A percentile compares a stretch with the other conserved stretches of the same genome.
phyloP scores from a whole-genome alignment of 2,888 invertebrate species.

The Lasioglossum marginatum region DNA sequence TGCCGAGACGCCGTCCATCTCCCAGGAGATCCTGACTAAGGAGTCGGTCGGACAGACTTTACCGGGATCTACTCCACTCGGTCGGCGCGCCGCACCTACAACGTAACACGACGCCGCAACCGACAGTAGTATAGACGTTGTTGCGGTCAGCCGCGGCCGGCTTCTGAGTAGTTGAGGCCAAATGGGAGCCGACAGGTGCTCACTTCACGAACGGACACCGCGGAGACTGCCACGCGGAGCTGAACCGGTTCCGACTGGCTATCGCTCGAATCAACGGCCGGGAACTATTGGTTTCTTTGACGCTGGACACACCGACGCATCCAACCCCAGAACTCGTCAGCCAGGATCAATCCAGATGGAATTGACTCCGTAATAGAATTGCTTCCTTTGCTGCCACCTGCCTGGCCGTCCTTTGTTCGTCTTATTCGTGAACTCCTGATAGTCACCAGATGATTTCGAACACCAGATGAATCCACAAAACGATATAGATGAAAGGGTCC shows the following conservation, averaged over 20 bases:
- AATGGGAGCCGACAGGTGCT: slow-evolving; percentile 76
- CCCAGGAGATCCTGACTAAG: slow-evolving; percentile 72
- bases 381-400: not conserved
- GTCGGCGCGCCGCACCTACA: slow-evolving; percentile 45
- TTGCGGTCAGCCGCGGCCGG: slow-evolving; percentile 78
- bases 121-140: slow-evolving; percentile 78
- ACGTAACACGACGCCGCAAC: slow-evolving; percentile 43
- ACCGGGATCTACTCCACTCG: slow-evolving; percentile 70
- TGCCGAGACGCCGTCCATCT: slow-evolving; percentile 76
- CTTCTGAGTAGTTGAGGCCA: slow-evolving; percentile 75
- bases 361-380: slow-evolving; percentile 9
- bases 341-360: not conserved
- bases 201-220: slow-evolving; percentile 45
- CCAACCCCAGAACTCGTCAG: not conserved
- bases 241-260: slow-evolving; percentile 42
- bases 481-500: not conserved
- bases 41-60: slow-evolving; percentile 64
- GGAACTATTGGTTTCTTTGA: slow-evolving; percentile 17
- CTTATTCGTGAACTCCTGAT: not conserved
- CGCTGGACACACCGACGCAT: not conserved
- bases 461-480: not conserved
- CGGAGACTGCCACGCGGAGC: slow-evolving; percentile 22
- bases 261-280: not conserved
- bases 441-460: too few relatives aligned
- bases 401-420: not conserved